A percentile compares a stretch with the other conserved stretches of the same genome.
These are phyloP conservation scores for Orestias chungarensis DNA, from an alignment of 2,797 vertebrate species.

Conservation along the genomic window DNA sequence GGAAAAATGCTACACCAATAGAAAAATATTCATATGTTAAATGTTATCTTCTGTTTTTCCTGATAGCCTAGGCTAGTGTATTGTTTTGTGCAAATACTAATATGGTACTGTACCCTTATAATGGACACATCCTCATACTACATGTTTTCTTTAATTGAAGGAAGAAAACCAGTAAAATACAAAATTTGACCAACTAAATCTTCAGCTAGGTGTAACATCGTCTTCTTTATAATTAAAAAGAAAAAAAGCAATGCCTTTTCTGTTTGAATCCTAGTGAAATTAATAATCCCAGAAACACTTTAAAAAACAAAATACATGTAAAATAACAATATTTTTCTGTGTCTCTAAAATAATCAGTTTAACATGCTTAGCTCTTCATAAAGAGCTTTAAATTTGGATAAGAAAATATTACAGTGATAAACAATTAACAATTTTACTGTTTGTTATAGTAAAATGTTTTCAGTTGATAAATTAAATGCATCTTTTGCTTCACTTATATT, in stretches of 20 bases:
- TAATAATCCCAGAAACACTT: no score
- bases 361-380: no score
- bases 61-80: background rate
- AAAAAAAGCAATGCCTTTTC: background rate
- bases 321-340: no score
- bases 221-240: background rate
- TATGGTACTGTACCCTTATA: background rate
- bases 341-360: no score
- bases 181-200: background rate
- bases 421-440: background rate
- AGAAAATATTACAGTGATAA: no score
- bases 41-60: background rate
- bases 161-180: background rate
- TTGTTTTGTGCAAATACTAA: background rate
- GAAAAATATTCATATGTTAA: no score
- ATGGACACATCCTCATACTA: background rate
- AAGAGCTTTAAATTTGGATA: background rate
- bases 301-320: background rate
- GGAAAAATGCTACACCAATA: no score
- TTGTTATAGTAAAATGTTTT: background rate
- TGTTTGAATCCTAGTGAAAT: no score
- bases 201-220: background rate
- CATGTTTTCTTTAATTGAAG: background rate
- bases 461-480: background rate
- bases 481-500: background rate